Evolutionary conservation across 2,888 invertebrate genomes (phyloP).

Genomic region (Drosophila limbata): DNA sequence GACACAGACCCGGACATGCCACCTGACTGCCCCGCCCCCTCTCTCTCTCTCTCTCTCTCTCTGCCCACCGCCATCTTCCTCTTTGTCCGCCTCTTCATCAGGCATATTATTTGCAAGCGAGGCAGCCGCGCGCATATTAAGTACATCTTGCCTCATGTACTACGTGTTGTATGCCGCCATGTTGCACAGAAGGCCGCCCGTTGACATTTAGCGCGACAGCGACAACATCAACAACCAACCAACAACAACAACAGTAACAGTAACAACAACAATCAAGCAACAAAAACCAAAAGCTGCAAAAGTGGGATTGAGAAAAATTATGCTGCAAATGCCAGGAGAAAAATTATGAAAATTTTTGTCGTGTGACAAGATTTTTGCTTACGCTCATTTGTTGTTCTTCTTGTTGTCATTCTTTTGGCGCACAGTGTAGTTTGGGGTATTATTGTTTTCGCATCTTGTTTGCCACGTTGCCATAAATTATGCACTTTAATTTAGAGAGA

Average conservation of each 20-base stretch:
- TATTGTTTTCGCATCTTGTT: conserved; percentile 15
- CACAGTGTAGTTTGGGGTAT: conserved; percentile 33
- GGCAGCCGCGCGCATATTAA: conserved; percentile 75
- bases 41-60: not conserved
- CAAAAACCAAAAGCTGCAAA: conserved; percentile 16
- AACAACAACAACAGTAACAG: conserved; percentile 16
- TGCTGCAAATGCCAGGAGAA: conserved; percentile 69
- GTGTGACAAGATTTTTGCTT: conserved; percentile 73
- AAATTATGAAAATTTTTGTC: conserved; percentile 69
- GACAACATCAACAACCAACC: conserved; percentile 39
- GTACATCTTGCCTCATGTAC: conserved; percentile 66
- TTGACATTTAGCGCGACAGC: conserved; percentile 71
- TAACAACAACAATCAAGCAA: conserved; percentile 19
- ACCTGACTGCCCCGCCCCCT: conserved; percentile 38
- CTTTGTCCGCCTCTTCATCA: conserved; percentile 52
- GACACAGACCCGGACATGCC: conserved; percentile 42
- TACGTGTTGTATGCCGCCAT: conserved; percentile 63
- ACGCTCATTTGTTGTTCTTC: conserved; percentile 64
- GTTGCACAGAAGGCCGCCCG: conserved; percentile 70
- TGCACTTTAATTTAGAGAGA: not conserved
- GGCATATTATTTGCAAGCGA: conserved; percentile 72
- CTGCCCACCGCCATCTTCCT: not conserved
- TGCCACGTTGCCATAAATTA: conserved; percentile 6
- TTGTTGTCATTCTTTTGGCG: conserved; percentile 28
- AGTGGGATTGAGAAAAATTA: conserved; percentile 76